Base-by-base conservation (phyloP, 2,113 vertebrate genomes). In the Piprites chloris region DNA sequence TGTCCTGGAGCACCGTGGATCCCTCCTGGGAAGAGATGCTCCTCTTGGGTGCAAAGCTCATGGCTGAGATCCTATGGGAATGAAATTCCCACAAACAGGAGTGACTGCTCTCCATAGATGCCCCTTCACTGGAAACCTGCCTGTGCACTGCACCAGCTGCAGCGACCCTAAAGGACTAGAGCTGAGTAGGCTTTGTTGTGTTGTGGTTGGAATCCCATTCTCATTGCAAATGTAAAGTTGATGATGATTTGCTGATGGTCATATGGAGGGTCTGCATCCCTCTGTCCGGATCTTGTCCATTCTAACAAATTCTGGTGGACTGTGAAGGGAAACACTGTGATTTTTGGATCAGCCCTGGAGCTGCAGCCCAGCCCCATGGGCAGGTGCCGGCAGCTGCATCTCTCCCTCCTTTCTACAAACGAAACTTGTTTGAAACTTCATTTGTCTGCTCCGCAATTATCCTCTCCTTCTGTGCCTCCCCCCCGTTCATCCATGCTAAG, bases 211-310 rank as follows among this genome's bases (percentile, higher is more conserved):
- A 50, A 13, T 41, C 30, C 1, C 10, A 0, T 47, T 56, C 30
- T 24, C 30, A 0, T 56, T 37, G 47, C 50, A 56, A 1, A 56
- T 1, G 3, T 9, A 2, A 35, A 14, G 56, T 6, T 85, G 69
- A 3, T 24, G 65, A 2, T 41, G 65, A 3, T 50, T 68, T 75
- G 35, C 47, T 27, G 0, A 4, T 0, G 41, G 15, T 7, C 9
- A 13, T 2, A 0, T 2, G n/a, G 83, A 74, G 59, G 49, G 9
- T 69, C 86, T 80, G 2, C 16, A 8, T 56, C 56, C 0, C 37
- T 65, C 79, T 22, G 53, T 1, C 22, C 18, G 3, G 11, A 4
- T 69, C 37, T 61, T 49, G 23, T 41, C 32, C 52, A 26, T 75
- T 37, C 21, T 58, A 5, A 89, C 35, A 5, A 27, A 30, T 82